Conservation (phyloP, 2,888 invertebrate species). For the Dysmachus trigonus region DNA sequence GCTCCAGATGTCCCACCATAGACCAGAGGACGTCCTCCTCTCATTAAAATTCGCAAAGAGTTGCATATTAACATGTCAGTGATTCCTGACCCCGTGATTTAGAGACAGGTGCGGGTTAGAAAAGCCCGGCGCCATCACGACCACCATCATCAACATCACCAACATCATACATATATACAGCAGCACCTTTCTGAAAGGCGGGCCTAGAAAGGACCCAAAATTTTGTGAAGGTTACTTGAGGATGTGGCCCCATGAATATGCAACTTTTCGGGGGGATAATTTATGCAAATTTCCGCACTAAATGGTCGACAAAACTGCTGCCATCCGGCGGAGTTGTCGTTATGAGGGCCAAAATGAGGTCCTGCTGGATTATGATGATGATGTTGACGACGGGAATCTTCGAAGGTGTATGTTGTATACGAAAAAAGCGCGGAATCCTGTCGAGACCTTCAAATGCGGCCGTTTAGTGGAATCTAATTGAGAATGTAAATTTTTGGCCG, state of each 20-base stretch:
- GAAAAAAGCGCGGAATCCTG: neutral
- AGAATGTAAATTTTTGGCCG: constrained; percentile 46
- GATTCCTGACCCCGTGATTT: constrained; percentile 25
- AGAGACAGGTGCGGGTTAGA: neutral
- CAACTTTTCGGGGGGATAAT: constrained; percentile 64
- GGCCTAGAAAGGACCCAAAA: neutral
- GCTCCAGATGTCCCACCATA: neutral
- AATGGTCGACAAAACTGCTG: constrained; percentile 46
- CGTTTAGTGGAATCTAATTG: constrained; percentile 45
- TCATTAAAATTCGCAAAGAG: constrained; percentile 35
- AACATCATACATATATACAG: no score
- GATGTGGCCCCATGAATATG: constrained; percentile 59
- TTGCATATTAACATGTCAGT: constrained; percentile 26
- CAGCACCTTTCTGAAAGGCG: neutral
- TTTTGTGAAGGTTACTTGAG: neutral
- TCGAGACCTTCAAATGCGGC: neutral
- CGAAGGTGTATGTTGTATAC: no score
- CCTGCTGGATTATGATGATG: neutral
- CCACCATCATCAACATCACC: no score
- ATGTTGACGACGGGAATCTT: neutral
- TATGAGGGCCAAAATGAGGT: neutral
- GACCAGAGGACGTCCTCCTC: neutral
- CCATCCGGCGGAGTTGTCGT: neutral
- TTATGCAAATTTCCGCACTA: constrained; percentile 60
- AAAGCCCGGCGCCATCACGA: neutral